Conservation (phyloP, 2,797 vertebrate genomes). For the Crotalus adamanteus region DNA sequence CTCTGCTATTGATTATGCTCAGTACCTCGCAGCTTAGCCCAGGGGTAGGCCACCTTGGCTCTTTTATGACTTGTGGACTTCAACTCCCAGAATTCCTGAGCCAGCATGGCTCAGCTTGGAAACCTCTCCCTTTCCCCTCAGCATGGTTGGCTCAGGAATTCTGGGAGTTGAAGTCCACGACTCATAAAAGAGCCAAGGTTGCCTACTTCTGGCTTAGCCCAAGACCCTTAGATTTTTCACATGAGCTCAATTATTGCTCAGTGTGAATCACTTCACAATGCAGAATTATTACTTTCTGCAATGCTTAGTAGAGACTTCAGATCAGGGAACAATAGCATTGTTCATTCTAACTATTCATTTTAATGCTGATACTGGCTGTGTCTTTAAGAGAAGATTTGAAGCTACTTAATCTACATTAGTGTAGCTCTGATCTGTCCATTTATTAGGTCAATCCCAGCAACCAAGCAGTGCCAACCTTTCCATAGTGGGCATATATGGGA, state of each 20-base stretch:
- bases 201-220: neutral
- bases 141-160: no score
- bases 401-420: conserved; percentile 2
- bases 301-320: neutral
- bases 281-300: neutral
- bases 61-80: no score
- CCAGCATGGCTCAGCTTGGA: no score
- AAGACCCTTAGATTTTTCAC: neutral
- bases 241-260: neutral
- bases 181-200: no score
- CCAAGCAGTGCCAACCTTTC: neutral
- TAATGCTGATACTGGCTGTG: conserved; percentile 28
- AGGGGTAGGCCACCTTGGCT: no score
- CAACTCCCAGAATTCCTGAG: no score
- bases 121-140: no score
- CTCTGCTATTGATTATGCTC: neutral
- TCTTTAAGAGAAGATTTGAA: conserved; percentile 27
- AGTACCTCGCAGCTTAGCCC: neutral
- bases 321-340: conserved; percentile 29
- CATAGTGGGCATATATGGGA: neutral
- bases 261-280: neutral
- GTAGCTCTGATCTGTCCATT: neutral
- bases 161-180: no score
- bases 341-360: neutral
- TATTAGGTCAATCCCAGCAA: neutral